These are phyloP conservation scores for Cebus imitator DNA, from an alignment of 2,113 vertebrate genomes.

Conservation along the genomic window DNA sequence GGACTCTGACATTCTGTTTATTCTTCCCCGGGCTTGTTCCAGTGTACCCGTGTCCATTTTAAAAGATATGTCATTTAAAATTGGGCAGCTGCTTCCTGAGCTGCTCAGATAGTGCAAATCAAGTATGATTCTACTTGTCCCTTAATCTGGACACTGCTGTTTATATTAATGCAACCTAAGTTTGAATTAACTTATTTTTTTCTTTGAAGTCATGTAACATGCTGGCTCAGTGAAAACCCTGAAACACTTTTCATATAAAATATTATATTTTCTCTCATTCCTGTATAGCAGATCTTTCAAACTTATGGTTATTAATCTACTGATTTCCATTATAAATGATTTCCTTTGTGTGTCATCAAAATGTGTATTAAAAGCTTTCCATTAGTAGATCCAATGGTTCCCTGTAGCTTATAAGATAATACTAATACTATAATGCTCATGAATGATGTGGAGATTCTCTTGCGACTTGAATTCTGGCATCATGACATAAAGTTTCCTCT, in stretches of 20 bases:
- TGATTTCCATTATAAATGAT: constrained; percentile 36
- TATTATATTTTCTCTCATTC: not conserved
- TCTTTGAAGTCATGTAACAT: not conserved
- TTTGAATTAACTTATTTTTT: not conserved
- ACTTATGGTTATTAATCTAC: not conserved
- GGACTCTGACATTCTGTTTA: not conserved
- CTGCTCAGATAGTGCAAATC: not conserved
- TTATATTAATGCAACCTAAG: not conserved
- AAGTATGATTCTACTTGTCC: not conserved
- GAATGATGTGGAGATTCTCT: not conserved
- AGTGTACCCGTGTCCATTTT: not conserved
- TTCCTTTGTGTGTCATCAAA: constrained; percentile 40
- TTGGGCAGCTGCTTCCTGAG: not conserved
- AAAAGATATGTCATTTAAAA: not conserved
- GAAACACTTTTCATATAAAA: constrained; percentile 15
- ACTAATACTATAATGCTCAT: not conserved
- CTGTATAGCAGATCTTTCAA: not conserved
- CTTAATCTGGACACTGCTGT: not conserved
- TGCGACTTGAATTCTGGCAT: not conserved
- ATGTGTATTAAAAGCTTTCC: not conserved
- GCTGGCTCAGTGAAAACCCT: constrained; percentile 4
- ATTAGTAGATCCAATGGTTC: not conserved
- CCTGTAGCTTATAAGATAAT: not conserved
- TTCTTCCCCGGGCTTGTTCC: not conserved
- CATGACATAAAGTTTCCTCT: not conserved